Evolutionary conservation across 2,888 invertebrate genomes (phyloP).

Genomic region (Tipula lateralis): DNA sequence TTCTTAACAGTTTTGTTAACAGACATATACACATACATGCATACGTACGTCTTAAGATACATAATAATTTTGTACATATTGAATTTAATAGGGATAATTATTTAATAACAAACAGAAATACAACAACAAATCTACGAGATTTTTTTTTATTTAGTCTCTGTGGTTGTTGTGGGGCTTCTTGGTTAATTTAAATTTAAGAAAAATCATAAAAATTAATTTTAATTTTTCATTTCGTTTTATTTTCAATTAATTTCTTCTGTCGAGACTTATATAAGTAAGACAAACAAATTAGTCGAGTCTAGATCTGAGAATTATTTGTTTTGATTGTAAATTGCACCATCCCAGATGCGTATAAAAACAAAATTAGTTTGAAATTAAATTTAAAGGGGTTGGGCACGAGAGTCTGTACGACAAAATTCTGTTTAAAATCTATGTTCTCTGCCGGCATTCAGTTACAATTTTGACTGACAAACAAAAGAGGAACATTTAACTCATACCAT

Average conservation of each 20-base stretch:
- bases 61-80: constrained; percentile 7
- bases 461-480: too few relatives aligned
- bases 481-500: too few relatives aligned
- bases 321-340: background rate
- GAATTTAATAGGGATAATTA: constrained; percentile 15
- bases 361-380: too few relatives aligned
- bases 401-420: too few relatives aligned
- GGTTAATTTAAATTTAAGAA: background rate
- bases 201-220: background rate
- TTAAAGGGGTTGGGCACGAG: too few relatives aligned
- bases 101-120: background rate
- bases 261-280: background rate
- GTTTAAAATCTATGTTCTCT: too few relatives aligned
- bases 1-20: background rate
- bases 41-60: background rate
- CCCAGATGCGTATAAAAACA: too few relatives aligned
- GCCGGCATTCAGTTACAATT: too few relatives aligned
- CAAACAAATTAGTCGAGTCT: background rate
- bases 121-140: constrained; percentile 12
- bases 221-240: background rate
- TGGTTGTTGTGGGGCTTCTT: background rate
- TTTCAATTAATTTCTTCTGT: background rate
- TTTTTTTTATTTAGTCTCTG: constrained; percentile 24
- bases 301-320: background rate
- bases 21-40: background rate